These are phyloP conservation scores for Platerodrilus igneus DNA, from an alignment of 2,888 invertebrate species.

Conservation along the genomic window DNA sequence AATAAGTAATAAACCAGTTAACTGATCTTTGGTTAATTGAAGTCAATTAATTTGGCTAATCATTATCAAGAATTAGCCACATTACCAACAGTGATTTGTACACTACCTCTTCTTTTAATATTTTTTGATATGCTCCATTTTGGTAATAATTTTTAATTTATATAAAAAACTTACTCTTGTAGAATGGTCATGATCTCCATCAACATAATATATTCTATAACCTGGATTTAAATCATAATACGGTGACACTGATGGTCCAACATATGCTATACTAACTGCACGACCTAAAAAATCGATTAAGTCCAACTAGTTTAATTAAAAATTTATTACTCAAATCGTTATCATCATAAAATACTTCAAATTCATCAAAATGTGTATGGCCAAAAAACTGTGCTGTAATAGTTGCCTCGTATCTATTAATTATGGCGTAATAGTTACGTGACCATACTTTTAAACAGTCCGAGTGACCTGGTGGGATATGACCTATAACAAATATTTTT, in stretches of 20 bases:
- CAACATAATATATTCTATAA: slow-evolving; percentile 92
- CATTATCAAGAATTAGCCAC: too few relatives aligned
- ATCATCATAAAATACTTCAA: slow-evolving; percentile 87
- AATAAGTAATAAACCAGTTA: too few relatives aligned
- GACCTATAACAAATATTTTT: slow-evolving; percentile 54
- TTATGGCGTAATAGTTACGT: slow-evolving; percentile 85
- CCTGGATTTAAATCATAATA: slow-evolving; percentile 91
- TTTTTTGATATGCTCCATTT: not conserved
- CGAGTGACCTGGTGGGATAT: slow-evolving; percentile 91
- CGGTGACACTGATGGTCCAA: slow-evolving; percentile 92
- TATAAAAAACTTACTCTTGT: slow-evolving; percentile 59
- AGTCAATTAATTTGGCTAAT: too few relatives aligned
- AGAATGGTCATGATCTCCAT: slow-evolving; percentile 82
- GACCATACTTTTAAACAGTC: slow-evolving; percentile 96
- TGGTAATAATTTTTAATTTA: not conserved
- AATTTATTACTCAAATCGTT: slow-evolving; percentile 71
- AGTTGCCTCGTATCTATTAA: slow-evolving; percentile 83
- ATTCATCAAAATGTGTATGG: slow-evolving; percentile 91
- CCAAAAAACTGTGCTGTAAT: slow-evolving; percentile 90
- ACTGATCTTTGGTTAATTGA: too few relatives aligned
- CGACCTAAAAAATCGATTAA: slow-evolving; percentile 54
- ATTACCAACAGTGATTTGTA: too few relatives aligned
- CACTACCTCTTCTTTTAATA: too few relatives aligned
- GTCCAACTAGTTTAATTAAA: too few relatives aligned
- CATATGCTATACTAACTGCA: slow-evolving; percentile 82